phyloP scores from a whole-genome alignment of 2,797 vertebrate species.

The Cetoscarus ocellatus region DNA sequence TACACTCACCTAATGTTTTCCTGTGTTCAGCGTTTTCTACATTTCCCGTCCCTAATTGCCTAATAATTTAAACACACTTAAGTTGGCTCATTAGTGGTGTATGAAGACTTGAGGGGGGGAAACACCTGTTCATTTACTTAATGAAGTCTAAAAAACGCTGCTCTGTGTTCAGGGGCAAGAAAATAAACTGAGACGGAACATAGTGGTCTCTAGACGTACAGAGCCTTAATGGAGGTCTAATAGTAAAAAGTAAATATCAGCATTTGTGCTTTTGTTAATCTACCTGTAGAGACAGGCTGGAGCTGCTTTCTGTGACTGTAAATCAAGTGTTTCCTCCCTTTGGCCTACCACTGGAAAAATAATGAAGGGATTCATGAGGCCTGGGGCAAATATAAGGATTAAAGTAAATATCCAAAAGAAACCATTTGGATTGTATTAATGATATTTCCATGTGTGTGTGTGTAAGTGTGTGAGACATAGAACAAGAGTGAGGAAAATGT shows the following conservation, averaged over 20 bases:
- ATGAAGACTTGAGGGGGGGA: slow-evolving; percentile 74
- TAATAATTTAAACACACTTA: slow-evolving; percentile 84
- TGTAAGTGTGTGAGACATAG: slow-evolving; percentile 22
- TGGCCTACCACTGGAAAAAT: slow-evolving; percentile 59
- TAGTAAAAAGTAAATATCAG: slow-evolving; percentile 73
- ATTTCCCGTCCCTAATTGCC: slow-evolving; percentile 83
- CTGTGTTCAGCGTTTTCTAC: slow-evolving; percentile 72
- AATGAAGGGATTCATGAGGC: slow-evolving; percentile 67
- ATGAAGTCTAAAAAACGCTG: slow-evolving; percentile 75
- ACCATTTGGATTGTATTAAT: slow-evolving; percentile 71
- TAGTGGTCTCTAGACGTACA: slow-evolving; percentile 64
- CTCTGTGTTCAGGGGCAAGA: slow-evolving; percentile 63
- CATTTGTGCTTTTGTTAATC: slow-evolving; percentile 72
- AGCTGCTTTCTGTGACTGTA: slow-evolving; percentile 64
- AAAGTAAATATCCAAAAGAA: slow-evolving; percentile 70
- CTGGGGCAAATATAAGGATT: slow-evolving; percentile 63
- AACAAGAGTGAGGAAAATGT: slow-evolving; percentile 41
- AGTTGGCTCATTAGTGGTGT: slow-evolving; percentile 80
- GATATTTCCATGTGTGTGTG: slow-evolving; percentile 58
- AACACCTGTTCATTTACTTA: slow-evolving; percentile 83
- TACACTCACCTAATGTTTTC: slow-evolving; percentile 70
- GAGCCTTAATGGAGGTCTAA: slow-evolving; percentile 65
- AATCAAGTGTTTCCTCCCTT: slow-evolving; percentile 73
- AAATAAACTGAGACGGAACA: slow-evolving; percentile 73
- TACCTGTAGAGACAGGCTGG: slow-evolving; percentile 58